Evolutionary conservation across 2,797 vertebrate genomes (phyloP), one percentile per base, ranked within the genome.

Genomic region (Chiroxiphia lanceolata): DNA sequence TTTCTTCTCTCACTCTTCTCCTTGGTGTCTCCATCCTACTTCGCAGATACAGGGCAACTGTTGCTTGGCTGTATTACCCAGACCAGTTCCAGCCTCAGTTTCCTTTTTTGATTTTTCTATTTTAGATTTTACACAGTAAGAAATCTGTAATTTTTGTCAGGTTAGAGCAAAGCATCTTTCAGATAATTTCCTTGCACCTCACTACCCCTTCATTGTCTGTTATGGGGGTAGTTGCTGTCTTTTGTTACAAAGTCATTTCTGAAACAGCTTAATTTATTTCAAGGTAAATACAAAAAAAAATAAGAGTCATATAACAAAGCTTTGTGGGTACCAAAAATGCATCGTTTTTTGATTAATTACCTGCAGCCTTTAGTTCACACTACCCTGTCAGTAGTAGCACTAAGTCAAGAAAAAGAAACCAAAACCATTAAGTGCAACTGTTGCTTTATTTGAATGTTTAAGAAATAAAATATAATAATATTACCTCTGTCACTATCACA

Each of bases 41-140:
- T 34, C 0, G 0, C 4, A 63, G 34, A 61, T 13, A 38, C 11
- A 23, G 9, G 21, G 16, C 26, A 60, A 1, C 29, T 64, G 27
- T 40, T 29, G 47, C 6, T 44, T 59, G 44, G 10, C n/a, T 19
- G 2, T 29, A 12, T 63, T 27, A n/a, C 25, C 18, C 19, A n/a
- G 31, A 33, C 15, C n/a, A 81, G 21, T 11, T 86, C 44, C 68
- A 86, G 42, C 27, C 77, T 86, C 50, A 11, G 9, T 42, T 88
- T 70, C 47, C 25, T 9, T 31, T 34, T 50, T 10, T 40, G 25
- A 11, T 42, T 38, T 69, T 33, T 36, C 4, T 25, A 4, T 53
- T 63, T 76, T n/a, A 50, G 15, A 5, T 57, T 85, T 76, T 64
- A 23, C 26, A 23, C 45, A 40, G 11, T 11, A 83, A 34, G 13